Conservation (phyloP, 2,888 invertebrate genomes). For the Monoplex corrugatus region DNA sequence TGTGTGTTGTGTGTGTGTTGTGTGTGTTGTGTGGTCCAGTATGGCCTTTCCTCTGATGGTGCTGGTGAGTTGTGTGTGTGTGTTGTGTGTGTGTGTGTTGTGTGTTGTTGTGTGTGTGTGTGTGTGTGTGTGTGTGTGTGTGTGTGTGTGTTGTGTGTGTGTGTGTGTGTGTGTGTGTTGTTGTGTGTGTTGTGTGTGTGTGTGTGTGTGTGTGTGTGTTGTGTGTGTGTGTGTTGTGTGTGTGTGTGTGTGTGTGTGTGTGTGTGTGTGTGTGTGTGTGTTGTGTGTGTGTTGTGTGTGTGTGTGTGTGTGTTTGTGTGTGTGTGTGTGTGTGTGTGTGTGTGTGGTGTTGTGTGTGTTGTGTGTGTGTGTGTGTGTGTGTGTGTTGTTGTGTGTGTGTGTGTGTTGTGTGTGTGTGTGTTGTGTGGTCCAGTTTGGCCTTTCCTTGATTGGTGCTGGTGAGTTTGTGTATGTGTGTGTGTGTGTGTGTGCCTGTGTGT, state of each 20-base stretch:
- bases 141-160: too few relatives aligned
- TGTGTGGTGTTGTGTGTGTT: background rate
- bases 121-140: background rate
- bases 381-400: too few relatives aligned
- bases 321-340: background rate
- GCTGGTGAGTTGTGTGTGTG: background rate
- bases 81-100: background rate
- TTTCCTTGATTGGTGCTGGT: conserved; percentile 56
- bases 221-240: conserved; percentile 51
- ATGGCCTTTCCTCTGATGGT: too few relatives aligned
- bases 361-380: too few relatives aligned
- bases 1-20: background rate
- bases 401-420: too few relatives aligned
- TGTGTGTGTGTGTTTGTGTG: too few relatives aligned
- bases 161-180: too few relatives aligned
- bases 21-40: background rate
- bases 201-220: conserved; percentile 43
- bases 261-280: background rate
- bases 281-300: too few relatives aligned
- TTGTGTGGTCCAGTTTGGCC: conserved; percentile 46
- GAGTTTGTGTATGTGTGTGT: conserved; percentile 3
- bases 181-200: background rate
- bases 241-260: conserved; percentile 42
- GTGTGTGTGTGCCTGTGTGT: background rate
- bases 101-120: background rate